Percentiles rank a stretch among this genome's conserved stretches.
Evolutionary conservation across 2,888 invertebrate species (phyloP).

Genomic region (Psococerastis gibbosa): DNA sequence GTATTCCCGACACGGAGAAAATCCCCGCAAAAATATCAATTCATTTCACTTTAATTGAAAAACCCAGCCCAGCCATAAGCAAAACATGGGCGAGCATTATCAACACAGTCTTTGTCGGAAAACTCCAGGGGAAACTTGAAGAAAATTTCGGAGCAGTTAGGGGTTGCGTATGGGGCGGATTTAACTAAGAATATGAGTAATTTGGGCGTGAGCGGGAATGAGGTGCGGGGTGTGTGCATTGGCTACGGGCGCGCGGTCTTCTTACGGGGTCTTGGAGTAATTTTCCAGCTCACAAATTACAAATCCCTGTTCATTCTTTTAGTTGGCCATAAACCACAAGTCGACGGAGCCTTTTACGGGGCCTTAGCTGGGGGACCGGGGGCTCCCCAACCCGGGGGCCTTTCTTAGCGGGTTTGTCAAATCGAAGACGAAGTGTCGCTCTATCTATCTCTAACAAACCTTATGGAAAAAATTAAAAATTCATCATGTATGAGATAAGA

Average conservation of each 20-base stretch:
- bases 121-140: too few relatives aligned
- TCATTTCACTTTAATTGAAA: not conserved
- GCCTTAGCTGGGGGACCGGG: not conserved
- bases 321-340: conserved; percentile 11
- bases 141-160: too few relatives aligned
- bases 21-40: conserved; percentile 3
- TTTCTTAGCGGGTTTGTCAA: not conserved
- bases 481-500: not conserved
- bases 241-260: conserved; percentile 1
- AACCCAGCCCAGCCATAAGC: not conserved
- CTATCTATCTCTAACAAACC: too few relatives aligned
- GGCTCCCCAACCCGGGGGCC: too few relatives aligned
- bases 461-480: not conserved
- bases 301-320: conserved; percentile 15
- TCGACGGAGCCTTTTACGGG: conserved; percentile 3
- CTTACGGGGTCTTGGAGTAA: too few relatives aligned
- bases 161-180: too few relatives aligned
- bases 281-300: conserved; percentile 17
- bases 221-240: not conserved
- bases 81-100: too few relatives aligned
- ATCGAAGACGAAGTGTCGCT: too few relatives aligned
- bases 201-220: too few relatives aligned
- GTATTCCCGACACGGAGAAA: conserved; percentile 9
- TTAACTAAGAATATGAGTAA: too few relatives aligned
- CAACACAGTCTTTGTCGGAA: too few relatives aligned